Evolutionary conservation across 2,113 vertebrate genomes (phyloP).

Genomic region (Elaphurus davidianus): DNA sequence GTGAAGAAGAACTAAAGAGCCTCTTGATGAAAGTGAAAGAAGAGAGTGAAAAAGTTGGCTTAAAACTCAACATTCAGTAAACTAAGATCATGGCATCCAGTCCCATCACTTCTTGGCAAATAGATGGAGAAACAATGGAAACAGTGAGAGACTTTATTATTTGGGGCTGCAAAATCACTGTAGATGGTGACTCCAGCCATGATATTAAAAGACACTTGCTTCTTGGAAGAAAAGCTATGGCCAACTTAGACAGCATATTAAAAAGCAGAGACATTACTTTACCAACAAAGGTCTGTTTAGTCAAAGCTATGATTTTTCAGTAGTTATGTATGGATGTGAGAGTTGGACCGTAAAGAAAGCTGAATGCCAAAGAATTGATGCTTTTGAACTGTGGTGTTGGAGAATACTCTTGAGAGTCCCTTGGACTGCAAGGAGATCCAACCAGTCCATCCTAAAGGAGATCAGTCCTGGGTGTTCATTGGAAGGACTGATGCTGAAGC

Average conservation of each 20-base stretch:
- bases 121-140: not conserved
- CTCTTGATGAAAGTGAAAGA: not conserved
- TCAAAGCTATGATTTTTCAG: not conserved
- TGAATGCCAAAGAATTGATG: rapidly evolving
- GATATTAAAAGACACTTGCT: not conserved
- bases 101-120: not conserved
- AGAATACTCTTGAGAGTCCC: not conserved
- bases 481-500: no score
- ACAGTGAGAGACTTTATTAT: not conserved
- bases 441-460: no score
- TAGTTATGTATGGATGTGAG: not conserved
- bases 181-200: not conserved
- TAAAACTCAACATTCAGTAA: not conserved
- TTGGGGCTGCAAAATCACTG: not conserved
- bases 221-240: not conserved
- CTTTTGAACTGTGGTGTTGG: not conserved
- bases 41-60: not conserved
- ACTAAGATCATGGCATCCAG: not conserved
- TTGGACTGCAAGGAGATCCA: not conserved
- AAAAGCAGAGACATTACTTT: not conserved
- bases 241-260: not conserved
- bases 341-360: not conserved
- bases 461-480: no score
- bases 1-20: not conserved
- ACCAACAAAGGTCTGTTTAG: not conserved